phyloP scores from a whole-genome alignment of 2,888 invertebrate species.

The Hirtodrosophila histrioides region DNA sequence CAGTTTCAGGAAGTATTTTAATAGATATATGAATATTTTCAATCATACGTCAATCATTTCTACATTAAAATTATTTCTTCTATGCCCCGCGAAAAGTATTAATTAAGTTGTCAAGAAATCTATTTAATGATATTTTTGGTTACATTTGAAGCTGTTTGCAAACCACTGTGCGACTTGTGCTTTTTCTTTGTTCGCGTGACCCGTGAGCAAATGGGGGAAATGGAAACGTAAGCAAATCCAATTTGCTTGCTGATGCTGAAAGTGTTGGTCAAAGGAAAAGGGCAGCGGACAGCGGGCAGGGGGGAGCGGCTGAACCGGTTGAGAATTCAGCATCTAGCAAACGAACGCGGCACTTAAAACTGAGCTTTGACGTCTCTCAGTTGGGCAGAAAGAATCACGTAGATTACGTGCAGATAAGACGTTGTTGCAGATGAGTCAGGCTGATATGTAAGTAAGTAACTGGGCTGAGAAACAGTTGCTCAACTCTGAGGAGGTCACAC shows the following conservation, averaged over 20 bases:
- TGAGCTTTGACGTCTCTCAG: constrained; percentile 28
- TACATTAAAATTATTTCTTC: too few relatives aligned
- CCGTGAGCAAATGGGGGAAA: constrained; percentile 44
- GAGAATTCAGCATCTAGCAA: constrained; percentile 8
- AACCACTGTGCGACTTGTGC: constrained; percentile 47
- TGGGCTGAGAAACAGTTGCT: constrained; percentile 1
- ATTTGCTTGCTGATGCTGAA: constrained; percentile 41
- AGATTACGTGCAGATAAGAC: constrained; percentile 40
- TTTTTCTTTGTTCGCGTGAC: constrained; percentile 53
- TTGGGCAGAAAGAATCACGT: constrained; percentile 28
- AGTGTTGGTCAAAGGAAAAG: constrained; percentile 2
- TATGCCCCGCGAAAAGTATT: too few relatives aligned
- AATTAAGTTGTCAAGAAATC: too few relatives aligned
- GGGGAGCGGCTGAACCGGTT: constrained; percentile 44
- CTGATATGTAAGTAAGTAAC: constrained; percentile 4
- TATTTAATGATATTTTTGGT: too few relatives aligned
- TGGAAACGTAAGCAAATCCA: constrained; percentile 57
- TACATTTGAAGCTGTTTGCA: constrained; percentile 3
- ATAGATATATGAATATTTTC: too few relatives aligned
- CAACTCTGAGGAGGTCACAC: constrained; percentile 22
- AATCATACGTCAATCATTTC: too few relatives aligned
- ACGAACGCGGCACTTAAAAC: background rate
- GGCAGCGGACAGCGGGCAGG: background rate
- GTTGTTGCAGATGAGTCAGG: constrained; percentile 37
- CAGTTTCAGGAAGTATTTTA: too few relatives aligned